Evolutionary conservation across 1,140 invertebrate species (phyloP), one percentile per base, ranked within the genome.

Genomic region (Cydia strobilella): DNA sequence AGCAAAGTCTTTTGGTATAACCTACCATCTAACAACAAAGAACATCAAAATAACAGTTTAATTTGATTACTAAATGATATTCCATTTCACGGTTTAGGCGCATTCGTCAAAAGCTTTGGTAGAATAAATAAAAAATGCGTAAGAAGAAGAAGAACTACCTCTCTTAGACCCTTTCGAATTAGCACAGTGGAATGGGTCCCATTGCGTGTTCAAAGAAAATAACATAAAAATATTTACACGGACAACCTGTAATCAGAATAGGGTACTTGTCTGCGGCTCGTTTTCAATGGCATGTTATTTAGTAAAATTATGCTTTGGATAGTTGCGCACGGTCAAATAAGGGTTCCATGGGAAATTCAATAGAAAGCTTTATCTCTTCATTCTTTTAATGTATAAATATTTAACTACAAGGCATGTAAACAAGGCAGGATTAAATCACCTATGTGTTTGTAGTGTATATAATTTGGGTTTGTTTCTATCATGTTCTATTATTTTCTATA

Each of bases 201-300:
- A 69, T 39, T 15, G 65, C 31, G 65, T 69, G 35, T 35, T 42
- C 31, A 35, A 69, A 35, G 65, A 35, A 35, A 69, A 31, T 63
- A 63, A 35, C 31, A 35, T 39, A 69, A 69, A 35, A 39, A 69
- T 69, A 39, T 69, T 39, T 69, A 39, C 65, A 69, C 23, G 31
- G 31, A 31, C 12, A 66, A 66, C 65, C 65, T 42, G 31, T 39
- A 69, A 69, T 69, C 65, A 69, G 31, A 18, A 69, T 69, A 27
- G 65, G 65, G 27, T 69, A 35, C 65, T 69, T 69, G 65, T 69
- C 7, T 35, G 65, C 13, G 15, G 27, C 63, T 65, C 65, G 65
- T 42, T 59, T 59, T 59, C 54, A 59, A 59, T 69, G 18, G 65
- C 65, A 35, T 69, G 65, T 69, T 69, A 69, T 69, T 69, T 69